phyloP scores from a whole-genome alignment of 1,140 invertebrate species.

The Aphidius gifuensis region DNA sequence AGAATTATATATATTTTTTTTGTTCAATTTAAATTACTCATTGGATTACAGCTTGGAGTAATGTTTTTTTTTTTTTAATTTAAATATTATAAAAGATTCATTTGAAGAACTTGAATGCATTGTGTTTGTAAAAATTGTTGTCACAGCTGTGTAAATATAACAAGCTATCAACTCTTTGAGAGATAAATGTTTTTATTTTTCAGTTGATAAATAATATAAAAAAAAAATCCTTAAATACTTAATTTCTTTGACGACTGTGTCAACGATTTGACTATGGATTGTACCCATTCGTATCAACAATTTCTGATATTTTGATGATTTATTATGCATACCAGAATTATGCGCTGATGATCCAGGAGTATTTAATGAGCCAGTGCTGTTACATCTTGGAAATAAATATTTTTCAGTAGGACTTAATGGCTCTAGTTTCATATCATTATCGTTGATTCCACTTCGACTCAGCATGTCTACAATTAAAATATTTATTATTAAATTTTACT shows the following conservation, averaged over 20 bases:
- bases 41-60: too few relatives aligned
- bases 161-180: too few relatives aligned
- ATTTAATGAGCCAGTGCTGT: slow-evolving; percentile 79
- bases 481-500: too few relatives aligned
- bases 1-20: neutral
- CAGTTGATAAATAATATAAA: too few relatives aligned
- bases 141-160: too few relatives aligned
- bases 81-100: slow-evolving; percentile 13
- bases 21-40: slow-evolving; percentile 7
- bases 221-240: neutral
- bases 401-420: slow-evolving; percentile 66
- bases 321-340: slow-evolving; percentile 67
- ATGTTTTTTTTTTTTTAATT: slow-evolving; percentile 5
- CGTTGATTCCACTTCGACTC: slow-evolving; percentile 10
- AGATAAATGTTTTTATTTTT: too few relatives aligned
- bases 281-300: slow-evolving; percentile 32
- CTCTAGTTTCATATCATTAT: slow-evolving; percentile 61
- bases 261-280: neutral
- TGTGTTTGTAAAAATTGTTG: too few relatives aligned
- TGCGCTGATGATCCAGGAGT: slow-evolving; percentile 82
- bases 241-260: slow-evolving; percentile 1
- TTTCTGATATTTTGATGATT: slow-evolving; percentile 29
- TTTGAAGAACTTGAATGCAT: too few relatives aligned
- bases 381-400: slow-evolving; percentile 74
- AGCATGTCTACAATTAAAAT: slow-evolving; percentile 30